A percentile compares a stretch with the other conserved stretches of the same genome.
Evolutionary conservation across 2,113 vertebrate genomes (phyloP).

Genomic region (Fulica atra): DNA sequence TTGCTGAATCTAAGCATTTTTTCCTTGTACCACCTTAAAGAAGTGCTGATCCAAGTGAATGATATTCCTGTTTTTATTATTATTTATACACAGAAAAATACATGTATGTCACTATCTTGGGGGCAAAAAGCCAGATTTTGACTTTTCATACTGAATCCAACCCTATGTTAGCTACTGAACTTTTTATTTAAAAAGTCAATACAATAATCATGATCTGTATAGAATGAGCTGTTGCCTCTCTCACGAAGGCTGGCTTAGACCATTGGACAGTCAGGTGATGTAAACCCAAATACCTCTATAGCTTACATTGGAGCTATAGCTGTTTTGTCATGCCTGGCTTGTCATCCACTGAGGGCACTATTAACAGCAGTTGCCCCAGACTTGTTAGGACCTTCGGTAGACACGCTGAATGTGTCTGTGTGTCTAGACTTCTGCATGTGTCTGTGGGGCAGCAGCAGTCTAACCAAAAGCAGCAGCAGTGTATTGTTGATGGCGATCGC

Average conservation of each 20-base stretch:
- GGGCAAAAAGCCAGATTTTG: neutral
- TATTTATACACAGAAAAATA: neutral
- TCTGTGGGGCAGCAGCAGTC: neutral
- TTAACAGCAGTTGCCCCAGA: neutral
- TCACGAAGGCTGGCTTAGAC: neutral
- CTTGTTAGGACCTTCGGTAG: neutral
- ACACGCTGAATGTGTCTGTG: neutral
- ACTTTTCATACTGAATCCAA: neutral
- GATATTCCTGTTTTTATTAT: neutral
- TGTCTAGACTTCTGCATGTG: neutral
- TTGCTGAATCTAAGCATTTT: neutral
- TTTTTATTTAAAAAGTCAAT: neutral
- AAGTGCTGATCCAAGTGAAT: neutral
- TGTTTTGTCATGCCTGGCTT: neutral
- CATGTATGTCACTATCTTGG: fast-evolving
- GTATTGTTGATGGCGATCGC: neutral
- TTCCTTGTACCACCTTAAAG: neutral
- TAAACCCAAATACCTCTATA: neutral
- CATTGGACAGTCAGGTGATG: neutral
- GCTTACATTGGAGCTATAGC: neutral
- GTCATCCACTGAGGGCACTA: neutral
- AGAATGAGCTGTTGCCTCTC: neutral
- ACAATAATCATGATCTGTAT: neutral
- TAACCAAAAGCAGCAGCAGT: neutral
- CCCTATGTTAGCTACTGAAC: neutral